Conservation (phyloP, 2,888 invertebrate species). For the Nebria salina region DNA sequence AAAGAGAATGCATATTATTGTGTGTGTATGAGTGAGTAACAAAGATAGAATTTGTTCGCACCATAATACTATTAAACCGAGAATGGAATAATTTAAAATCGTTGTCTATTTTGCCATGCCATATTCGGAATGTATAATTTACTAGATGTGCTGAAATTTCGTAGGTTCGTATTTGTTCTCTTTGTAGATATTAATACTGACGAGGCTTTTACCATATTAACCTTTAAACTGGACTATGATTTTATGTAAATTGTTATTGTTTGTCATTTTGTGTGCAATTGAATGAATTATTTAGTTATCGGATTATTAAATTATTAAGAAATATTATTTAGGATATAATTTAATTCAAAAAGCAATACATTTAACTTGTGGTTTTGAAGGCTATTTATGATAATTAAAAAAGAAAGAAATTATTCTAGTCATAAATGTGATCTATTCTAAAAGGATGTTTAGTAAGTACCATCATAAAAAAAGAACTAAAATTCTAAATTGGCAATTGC, state of each 20-base stretch:
- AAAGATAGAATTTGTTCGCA: slow-evolving; percentile 9
- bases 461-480: no score
- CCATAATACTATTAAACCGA: slow-evolving; percentile 37
- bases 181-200: not conserved
- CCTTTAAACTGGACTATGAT: not conserved
- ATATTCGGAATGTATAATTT: not conserved
- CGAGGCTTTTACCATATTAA: not conserved
- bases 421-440: no score
- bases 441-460: no score
- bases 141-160: not conserved
- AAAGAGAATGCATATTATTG: not conserved
- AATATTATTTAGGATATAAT: not conserved
- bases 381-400: no score
- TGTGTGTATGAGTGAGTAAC: not conserved
- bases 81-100: slow-evolving; percentile 34
- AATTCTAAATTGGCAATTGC: no score
- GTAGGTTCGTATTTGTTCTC: not conserved
- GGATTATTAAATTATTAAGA: not conserved
- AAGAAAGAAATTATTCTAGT: no score
- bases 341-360: no score
- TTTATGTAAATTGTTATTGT: not conserved
- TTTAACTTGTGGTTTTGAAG: no score
- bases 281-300: not conserved
- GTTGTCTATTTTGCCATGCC: slow-evolving; percentile 11
- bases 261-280: not conserved